A percentile compares a stretch with the other conserved stretches of the same genome.
These are phyloP conservation scores for Microcebus tavaratra DNA, from an alignment of 2,113 vertebrate genomes.

Conservation along the genomic window DNA sequence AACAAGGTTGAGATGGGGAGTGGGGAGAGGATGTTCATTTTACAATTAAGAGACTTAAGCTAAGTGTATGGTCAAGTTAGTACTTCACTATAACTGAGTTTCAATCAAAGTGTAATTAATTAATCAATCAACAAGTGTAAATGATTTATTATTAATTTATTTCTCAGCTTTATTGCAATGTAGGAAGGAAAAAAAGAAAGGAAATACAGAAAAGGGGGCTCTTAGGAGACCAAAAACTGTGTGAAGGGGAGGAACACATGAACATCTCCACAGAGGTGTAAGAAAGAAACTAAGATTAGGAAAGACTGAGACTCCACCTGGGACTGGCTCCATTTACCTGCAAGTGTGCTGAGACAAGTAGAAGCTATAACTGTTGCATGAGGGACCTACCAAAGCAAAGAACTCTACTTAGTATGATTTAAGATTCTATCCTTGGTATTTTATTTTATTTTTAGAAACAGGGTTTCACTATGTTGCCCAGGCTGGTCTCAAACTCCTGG, in stretches of 20 bases:
- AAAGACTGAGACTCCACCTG: neutral
- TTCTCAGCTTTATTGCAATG: slow-evolving; percentile 7
- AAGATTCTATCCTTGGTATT: neutral
- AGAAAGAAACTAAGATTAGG: neutral
- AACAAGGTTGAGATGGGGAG: neutral
- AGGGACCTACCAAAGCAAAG: neutral
- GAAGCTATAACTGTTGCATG: neutral
- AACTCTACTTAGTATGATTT: neutral
- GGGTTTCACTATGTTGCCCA: too few relatives aligned
- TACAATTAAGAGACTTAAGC: slow-evolving; percentile 34
- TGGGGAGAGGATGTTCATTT: neutral
- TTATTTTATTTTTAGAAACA: too few relatives aligned
- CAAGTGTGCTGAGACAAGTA: neutral
- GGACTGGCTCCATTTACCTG: neutral
- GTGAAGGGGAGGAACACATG: neutral
- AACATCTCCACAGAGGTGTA: neutral
- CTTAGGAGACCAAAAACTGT: neutral
- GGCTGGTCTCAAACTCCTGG: too few relatives aligned
- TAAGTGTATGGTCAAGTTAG: neutral
- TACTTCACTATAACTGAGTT: neutral
- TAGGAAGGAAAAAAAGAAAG: neutral
- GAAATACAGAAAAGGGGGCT: neutral
- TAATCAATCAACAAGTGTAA: neutral
- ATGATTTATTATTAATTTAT: slow-evolving; percentile 23
- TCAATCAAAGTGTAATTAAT: slow-evolving; percentile 25